Conservation (phyloP, 2,113 vertebrate species). For the Fulica atra region DNA sequence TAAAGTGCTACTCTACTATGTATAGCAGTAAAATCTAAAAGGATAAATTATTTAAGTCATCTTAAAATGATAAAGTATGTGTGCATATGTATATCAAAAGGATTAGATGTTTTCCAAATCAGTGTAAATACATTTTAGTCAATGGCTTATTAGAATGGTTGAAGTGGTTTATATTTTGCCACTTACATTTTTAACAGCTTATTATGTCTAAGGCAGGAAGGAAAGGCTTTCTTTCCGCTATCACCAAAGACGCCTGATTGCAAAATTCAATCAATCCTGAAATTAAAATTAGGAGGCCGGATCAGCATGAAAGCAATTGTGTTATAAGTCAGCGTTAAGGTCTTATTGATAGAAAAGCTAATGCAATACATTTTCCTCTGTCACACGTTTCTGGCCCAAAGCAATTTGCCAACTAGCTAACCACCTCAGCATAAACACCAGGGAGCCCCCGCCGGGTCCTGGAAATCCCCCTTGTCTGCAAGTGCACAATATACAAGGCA, state of each 20-base stretch:
- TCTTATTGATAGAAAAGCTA: constrained; percentile 71
- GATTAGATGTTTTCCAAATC: neutral
- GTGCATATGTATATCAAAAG: neutral
- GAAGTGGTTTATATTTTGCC: constrained; percentile 28
- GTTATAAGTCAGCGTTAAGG: constrained; percentile 59
- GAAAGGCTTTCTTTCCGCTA: neutral
- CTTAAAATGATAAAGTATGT: neutral
- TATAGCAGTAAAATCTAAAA: neutral
- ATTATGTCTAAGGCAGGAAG: neutral
- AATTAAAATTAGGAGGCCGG: constrained; percentile 62
- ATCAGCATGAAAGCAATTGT: constrained; percentile 53
- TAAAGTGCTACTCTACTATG: neutral
- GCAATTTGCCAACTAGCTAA: constrained; percentile 79
- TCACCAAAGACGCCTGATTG: neutral
- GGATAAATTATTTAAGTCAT: neutral
- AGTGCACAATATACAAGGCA: constrained; percentile 80
- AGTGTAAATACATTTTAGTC: constrained; percentile 31
- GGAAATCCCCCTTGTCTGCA: constrained; percentile 86
- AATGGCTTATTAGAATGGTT: neutral
- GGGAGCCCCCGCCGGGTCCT: constrained; percentile 83
- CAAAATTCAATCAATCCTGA: constrained; percentile 50
- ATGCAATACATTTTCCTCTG: constrained; percentile 70
- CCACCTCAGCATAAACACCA: constrained; percentile 86
- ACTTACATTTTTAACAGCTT: constrained; percentile 22
- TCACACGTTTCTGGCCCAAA: constrained; percentile 71